Evolutionary conservation across 2,888 invertebrate species (phyloP), one percentile per base, ranked within the genome.

Genomic region (Carpatolechia fugitivella): DNA sequence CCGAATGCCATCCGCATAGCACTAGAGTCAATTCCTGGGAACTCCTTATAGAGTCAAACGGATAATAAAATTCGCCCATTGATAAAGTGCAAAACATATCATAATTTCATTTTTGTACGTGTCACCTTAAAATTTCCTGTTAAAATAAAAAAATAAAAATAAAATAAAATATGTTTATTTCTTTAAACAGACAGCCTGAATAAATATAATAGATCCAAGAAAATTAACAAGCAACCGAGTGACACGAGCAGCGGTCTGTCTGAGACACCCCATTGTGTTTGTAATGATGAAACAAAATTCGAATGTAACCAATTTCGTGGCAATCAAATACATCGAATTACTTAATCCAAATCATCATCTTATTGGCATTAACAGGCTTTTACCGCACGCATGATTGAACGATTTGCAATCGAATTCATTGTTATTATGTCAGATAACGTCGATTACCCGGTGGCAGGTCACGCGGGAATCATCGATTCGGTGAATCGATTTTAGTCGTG

Each of bases 1-100:
- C 65, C 63, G 66, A 74, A 72, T 71, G 72, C 72, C 74, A 74
- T 80, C 76, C 78, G 78, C 79, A 81, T 83, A 73, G 63, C 70
- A 76, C 62, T 54, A 62, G 69, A 70, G 74, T 78, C 78, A 69
- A 66, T 61, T 57, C 58, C 61, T 70, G 67, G 67, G 52, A 56
- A 38, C 16, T 46, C 51, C 35, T 54, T 54, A 38, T 48, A 52
- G 13, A 33, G n/a, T n/a, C n/a, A n/a, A n/a, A n/a, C n/a, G n/a
- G n/a, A n/a, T n/a, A n/a, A n/a, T n/a, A n/a, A n/a, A n/a, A n/a
- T n/a, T n/a, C n/a, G n/a, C n/a, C n/a, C n/a, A n/a, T n/a, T n/a
- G n/a, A n/a, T n/a, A n/a, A n/a, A n/a, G n/a, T n/a, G n/a, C n/a
- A n/a, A n/a, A n/a, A n/a, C n/a, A n/a, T n/a, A n/a, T n/a, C n/a